These are phyloP conservation scores for Datnioides undecimradiatus DNA, from an alignment of 2,113 vertebrate species.

Conservation along the genomic window DNA sequence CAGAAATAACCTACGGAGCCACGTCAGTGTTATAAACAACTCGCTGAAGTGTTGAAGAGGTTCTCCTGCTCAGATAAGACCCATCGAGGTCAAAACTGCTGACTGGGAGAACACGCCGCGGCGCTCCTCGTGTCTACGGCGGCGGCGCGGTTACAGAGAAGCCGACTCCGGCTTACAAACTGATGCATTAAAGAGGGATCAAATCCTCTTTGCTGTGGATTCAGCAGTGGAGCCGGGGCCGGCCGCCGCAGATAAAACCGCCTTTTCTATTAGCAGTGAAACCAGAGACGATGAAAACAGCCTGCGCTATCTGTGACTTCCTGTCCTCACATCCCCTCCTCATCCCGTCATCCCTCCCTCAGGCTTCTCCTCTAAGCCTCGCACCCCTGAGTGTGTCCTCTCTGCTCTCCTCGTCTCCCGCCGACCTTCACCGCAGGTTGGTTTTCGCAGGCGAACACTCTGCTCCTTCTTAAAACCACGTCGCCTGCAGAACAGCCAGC, in stretches of 20 bases:
- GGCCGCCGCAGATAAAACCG: constrained; percentile 21
- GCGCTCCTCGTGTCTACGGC: not conserved
- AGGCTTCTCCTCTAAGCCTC: not conserved
- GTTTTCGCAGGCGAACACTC: constrained; percentile 9
- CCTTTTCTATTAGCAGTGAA: constrained; percentile 58
- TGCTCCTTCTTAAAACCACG: constrained; percentile 40
- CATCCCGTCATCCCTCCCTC: not conserved
- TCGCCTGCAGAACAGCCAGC: constrained; percentile 51
- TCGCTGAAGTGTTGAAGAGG: constrained; percentile 27
- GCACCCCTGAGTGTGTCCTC: not conserved
- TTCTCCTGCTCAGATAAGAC: constrained; percentile 47
- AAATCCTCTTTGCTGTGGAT: not conserved
- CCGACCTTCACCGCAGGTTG: constrained; percentile 36
- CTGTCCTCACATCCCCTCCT: not conserved
- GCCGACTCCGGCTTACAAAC: not conserved
- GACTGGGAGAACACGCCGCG: constrained; percentile 36
- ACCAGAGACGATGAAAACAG: constrained; percentile 16
- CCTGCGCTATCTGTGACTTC: not conserved
- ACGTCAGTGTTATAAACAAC: constrained; percentile 49
- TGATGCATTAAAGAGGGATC: not conserved
- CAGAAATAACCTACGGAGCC: constrained; percentile 52
- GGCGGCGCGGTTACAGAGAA: not conserved
- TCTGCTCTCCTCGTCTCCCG: not conserved
- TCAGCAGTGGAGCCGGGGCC: not conserved
- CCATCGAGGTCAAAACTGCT: constrained; percentile 47